These are phyloP conservation scores for Agrochola lychnidis DNA, from an alignment of 2,888 invertebrate species.

Conservation along the genomic window DNA sequence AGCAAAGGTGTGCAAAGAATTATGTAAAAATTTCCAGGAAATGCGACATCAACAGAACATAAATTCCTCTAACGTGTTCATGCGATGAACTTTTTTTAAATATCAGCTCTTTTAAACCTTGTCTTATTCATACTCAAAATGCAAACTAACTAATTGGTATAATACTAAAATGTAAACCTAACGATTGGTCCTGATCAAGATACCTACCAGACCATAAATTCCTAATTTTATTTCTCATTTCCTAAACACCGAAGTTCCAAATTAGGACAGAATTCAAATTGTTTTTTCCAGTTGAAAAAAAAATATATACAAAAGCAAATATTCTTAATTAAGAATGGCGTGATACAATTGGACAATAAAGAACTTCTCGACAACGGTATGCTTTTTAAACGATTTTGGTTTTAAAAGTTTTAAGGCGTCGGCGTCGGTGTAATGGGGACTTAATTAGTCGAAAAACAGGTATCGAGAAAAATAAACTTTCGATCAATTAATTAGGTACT, in stretches of 20 bases:
- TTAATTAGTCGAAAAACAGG: constrained; percentile 40
- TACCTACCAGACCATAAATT: constrained; percentile 44
- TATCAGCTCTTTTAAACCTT: background rate
- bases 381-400: constrained; percentile 29
- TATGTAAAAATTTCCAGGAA: background rate
- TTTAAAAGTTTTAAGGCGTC: constrained; percentile 31
- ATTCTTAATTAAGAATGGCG: constrained; percentile 63
- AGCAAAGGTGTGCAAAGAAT: background rate
- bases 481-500: constrained; percentile 23
- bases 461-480: constrained; percentile 24
- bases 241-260: constrained; percentile 36
- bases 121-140: constrained; percentile 32
- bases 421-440: constrained; percentile 33
- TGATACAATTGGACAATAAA: constrained; percentile 57
- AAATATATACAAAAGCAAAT: constrained; percentile 40
- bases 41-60: background rate
- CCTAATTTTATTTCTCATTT: constrained; percentile 46
- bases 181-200: constrained; percentile 42
- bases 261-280: constrained; percentile 40
- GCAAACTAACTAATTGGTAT: constrained; percentile 33
- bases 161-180: constrained; percentile 30
- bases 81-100: background rate
- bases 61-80: too few relatives aligned
- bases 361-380: constrained; percentile 36
- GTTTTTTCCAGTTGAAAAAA: constrained; percentile 54